Evolutionary conservation across 2,888 invertebrate species (phyloP), one percentile per base, ranked within the genome.

Genomic region (Tetragonisca angustula): DNA sequence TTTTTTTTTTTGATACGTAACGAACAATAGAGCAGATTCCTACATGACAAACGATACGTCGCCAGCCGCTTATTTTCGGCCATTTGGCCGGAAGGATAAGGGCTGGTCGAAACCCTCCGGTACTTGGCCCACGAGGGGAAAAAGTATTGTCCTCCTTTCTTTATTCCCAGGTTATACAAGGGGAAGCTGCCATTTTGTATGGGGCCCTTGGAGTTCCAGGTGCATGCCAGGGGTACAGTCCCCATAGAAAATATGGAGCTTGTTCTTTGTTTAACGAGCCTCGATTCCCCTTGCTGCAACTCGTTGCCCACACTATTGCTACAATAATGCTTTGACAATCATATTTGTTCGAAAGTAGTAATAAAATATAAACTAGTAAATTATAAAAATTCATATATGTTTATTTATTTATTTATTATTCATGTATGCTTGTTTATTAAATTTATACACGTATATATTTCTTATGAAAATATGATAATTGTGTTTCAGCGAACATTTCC

Each of bases 401-500:
- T 43, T 9, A 43, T 9, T 9, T 43, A 43, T 43, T 43, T 43
- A 43, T 43, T 43, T 43, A 70, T 56, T 4, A 21, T n/a, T 56
- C 4, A n/a, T 11, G 13, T n/a, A 56, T 56, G 11, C 11, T 24
- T 62, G 4, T 27, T 52, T 52, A 19, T 9, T 19, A 52, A 52
- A 52, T 52, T 52, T 43, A 43, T 9, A 43, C 43, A 19, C 0
- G 5, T 43, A 36, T 36, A 36, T 36, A 36, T 36, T n/a, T 56
- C n/a, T n/a, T 56, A 56, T 4, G 13, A 59, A 59, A 59, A 15
- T 15, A 59, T n/a, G 15, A 15, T 59, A 59, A 59, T n/a, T 15
- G n/a, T n/a, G 21, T 86, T 81, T 61, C 96, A 98, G 98, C 94
- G 98, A 98, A 95, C 99, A 99, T 94, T 99, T 99, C 94, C 99